phyloP scores from a whole-genome alignment of 2,797 vertebrate genomes.

The Prionace glauca region DNA sequence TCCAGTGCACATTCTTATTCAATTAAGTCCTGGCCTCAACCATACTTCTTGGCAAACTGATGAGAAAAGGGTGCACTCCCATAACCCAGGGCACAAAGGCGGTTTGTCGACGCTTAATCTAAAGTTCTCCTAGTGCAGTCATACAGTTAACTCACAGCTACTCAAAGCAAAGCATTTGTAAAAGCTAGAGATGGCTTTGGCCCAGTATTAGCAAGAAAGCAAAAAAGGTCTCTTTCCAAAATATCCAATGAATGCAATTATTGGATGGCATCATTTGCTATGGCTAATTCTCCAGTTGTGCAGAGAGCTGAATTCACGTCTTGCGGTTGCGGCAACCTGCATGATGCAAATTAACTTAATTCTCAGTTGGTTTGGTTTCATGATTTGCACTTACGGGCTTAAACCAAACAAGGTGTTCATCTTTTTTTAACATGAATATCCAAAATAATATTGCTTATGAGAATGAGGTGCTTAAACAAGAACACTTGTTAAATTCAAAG shows the following conservation, averaged over 20 bases:
- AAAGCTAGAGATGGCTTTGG: not conserved
- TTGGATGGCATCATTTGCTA: not conserved
- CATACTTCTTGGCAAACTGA: not conserved
- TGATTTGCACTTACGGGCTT: not conserved
- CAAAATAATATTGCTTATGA: not conserved
- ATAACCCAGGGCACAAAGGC: not conserved
- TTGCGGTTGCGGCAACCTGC: no score
- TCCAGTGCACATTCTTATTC: not conserved
- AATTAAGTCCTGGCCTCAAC: not conserved
- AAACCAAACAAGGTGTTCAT: not conserved
- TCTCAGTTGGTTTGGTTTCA: not conserved
- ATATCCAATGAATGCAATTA: not conserved
- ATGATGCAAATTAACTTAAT: not conserved
- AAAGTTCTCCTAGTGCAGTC: not conserved
- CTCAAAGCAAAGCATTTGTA: not conserved
- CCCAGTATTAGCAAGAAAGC: not conserved
- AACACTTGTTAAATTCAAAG: not conserved
- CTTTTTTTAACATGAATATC: not conserved
- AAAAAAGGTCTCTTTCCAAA: not conserved
- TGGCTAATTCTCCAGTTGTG: not conserved
- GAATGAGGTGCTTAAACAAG: not conserved
- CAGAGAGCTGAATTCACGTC: not conserved
- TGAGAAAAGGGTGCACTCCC: not conserved
- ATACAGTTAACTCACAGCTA: not conserved
- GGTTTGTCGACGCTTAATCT: no score